Conservation (phyloP, 2,888 invertebrate genomes). For the Himalopsyche japonica region DNA sequence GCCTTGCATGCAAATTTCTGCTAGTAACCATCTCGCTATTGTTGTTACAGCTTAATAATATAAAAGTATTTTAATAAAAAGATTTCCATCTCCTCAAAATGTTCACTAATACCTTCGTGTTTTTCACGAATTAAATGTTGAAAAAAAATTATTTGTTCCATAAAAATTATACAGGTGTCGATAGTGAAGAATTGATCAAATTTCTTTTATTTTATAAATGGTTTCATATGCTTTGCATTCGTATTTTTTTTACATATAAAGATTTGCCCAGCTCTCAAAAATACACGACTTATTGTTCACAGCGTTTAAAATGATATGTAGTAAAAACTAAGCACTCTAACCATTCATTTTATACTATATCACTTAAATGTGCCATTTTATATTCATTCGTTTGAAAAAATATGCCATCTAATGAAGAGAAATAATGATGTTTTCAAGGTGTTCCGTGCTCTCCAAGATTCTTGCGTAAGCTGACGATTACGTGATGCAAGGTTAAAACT, state of each 20-base stretch:
- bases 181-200: no score
- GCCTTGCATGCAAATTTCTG: not conserved
- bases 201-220: no score
- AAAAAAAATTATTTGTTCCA: no score
- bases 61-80: not conserved
- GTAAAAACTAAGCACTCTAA: no score
- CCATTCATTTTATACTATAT: not conserved
- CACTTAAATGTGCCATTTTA: not conserved
- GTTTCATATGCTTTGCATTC: no score
- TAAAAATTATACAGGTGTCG: no score
- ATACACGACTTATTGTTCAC: no score
- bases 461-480: not conserved
- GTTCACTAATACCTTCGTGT: no score
- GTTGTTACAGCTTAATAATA: not conserved
- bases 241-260: no score
- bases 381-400: not conserved
- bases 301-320: no score
- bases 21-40: not conserved
- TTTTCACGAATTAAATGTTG: not conserved
- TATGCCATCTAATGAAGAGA: not conserved
- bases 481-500: not conserved
- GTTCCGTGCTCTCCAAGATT: not conserved
- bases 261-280: no score
- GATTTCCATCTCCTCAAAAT: not conserved
- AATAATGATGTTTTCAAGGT: not conserved